Base-by-base conservation (phyloP, 2,113 vertebrate genomes). In the Leucosticte australis region DNA sequence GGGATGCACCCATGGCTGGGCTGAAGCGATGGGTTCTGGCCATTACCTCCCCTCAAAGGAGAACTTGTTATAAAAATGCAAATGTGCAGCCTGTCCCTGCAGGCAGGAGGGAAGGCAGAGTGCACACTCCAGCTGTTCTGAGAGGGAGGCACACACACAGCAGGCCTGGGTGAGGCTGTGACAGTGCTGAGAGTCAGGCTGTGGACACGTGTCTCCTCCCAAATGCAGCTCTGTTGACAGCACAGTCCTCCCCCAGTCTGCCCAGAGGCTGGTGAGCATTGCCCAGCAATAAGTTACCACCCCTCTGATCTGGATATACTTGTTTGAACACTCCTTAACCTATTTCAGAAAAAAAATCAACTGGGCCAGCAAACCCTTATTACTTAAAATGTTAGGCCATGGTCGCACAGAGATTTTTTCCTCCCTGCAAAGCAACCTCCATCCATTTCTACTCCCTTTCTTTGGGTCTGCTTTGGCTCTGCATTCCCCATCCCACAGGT, bases 291-390 rank as follows among this genome's bases (percentile, higher is more conserved):
- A 55, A 30, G 89, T 74, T 89, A 47, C 95, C 92, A 91, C 94
- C 76, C 75, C 83, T 96, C 83, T 67, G 83, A 93, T 80, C 92
- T 81, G 94, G 95, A 92, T 94, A 90, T 78, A 81, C 96, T 87
- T 19, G 94, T 97, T 52, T 89, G 83, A 94, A 92, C 83, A 70
- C 92, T 94, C 92, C 89, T 89, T 92, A 90, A 67, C 89, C 94
- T 91, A 92, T 89, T 92, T 89, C 80, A 39, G 64, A n/a, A 49
- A 74, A 73, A 83, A 83, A 80, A 90, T 86, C 92, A 83, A 24
- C 89, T 59, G 69, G 89, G 71, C 60, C 64, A 84, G 83, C 52
- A 89, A 83, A 50, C 56, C 13, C 44, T 41, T n/a, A 35, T 35
- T 74, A 49, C 44, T 81, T 74, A 57, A 83, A 83, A 89, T 57